Percentiles rank a stretch among this genome's conserved stretches.
Conservation (phyloP, 2,797 vertebrate species). For the Clamator glandarius region DNA sequence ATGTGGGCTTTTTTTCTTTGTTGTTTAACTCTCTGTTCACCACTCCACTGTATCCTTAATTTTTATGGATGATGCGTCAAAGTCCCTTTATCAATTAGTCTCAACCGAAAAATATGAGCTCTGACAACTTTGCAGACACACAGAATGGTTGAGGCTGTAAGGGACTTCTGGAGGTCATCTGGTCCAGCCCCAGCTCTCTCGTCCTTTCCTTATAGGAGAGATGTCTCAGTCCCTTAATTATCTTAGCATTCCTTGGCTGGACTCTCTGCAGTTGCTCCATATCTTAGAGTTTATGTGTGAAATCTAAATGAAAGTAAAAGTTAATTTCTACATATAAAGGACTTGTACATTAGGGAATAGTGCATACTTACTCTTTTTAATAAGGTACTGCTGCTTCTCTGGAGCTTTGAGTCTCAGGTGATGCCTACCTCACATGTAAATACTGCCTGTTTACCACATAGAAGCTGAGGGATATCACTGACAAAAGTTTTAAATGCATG, state of each 20-base stretch:
- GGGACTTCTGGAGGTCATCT: neutral
- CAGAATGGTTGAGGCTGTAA: neutral
- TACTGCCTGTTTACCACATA: neutral
- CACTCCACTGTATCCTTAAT: neutral
- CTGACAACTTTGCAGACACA: neutral
- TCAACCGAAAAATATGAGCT: neutral
- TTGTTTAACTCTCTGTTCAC: neutral
- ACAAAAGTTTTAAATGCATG: neutral
- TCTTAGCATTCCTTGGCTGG: neutral
- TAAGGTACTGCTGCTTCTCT: neutral
- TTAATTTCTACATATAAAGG: neutral
- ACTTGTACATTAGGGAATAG: neutral
- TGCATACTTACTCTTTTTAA: neutral
- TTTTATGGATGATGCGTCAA: neutral
- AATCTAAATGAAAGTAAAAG: neutral
- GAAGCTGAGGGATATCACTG: neutral
- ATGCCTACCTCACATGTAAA: neutral
- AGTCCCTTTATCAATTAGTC: neutral
- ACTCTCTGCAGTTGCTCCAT: neutral
- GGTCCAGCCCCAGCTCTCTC: neutral
- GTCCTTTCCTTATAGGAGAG: neutral
- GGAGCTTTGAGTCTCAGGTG: slow-evolving; percentile 14
- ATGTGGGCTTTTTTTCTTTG: neutral
- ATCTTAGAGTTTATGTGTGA: neutral
- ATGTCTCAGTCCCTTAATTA: neutral